These are phyloP conservation scores for Misgurnus anguillicaudatus DNA, from an alignment of 2,113 vertebrate genomes.

Conservation along the genomic window DNA sequence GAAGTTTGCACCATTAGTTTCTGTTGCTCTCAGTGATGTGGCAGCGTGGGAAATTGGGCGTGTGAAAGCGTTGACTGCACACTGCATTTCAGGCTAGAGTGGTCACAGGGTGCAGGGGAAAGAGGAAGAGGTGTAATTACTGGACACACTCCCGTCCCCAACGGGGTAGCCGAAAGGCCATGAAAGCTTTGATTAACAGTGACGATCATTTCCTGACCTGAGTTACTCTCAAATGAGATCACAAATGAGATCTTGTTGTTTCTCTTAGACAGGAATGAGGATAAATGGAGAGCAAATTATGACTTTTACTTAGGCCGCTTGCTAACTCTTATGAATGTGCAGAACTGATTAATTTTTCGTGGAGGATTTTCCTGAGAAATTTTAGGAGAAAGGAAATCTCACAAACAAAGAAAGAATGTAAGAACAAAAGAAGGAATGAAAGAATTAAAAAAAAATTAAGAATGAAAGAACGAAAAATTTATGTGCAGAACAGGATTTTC, in stretches of 20 bases:
- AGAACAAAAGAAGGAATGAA: background rate
- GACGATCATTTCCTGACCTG: slow-evolving; percentile 74
- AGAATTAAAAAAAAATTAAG: too few species aligned
- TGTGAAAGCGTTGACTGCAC: slow-evolving; percentile 71
- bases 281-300: too few species aligned
- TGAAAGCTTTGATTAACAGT: slow-evolving; percentile 70
- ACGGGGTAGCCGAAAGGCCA: slow-evolving; percentile 61
- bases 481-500: too few species aligned
- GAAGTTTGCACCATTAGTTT: slow-evolving; percentile 26
- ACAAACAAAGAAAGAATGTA: slow-evolving; percentile 1
- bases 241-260: slow-evolving; percentile 36
- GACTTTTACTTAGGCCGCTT: background rate
- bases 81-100: slow-evolving; percentile 75
- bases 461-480: too few species aligned
- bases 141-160: slow-evolving; percentile 49
- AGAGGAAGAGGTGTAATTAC: slow-evolving; percentile 71
- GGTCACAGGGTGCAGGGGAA: slow-evolving; percentile 71
- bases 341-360: too few species aligned
- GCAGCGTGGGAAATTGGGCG: slow-evolving; percentile 79
- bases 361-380: too few species aligned
- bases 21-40: slow-evolving; percentile 21
- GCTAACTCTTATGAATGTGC: too few species aligned
- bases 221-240: slow-evolving; percentile 4
- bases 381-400: background rate
- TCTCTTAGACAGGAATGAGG: too few species aligned